Conservation (phyloP, 2,113 vertebrate species). For the Gallinago paraguaiae region DNA sequence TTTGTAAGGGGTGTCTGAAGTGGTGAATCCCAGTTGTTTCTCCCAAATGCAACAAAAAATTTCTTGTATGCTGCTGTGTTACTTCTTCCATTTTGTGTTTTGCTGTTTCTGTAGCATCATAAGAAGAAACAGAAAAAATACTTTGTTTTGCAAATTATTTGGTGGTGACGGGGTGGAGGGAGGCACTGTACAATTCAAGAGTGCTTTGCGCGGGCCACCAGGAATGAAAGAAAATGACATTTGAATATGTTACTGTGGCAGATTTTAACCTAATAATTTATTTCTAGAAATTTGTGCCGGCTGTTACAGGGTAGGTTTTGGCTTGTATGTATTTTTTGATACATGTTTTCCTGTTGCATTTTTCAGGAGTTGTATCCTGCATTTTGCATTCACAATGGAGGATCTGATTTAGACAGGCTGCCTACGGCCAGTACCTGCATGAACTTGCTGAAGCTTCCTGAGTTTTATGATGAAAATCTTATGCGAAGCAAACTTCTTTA, state of each 20-base stretch:
- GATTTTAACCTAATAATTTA: not conserved
- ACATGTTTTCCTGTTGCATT: not conserved
- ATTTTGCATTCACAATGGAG: conserved; percentile 98
- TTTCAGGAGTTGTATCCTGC: conserved; percentile 94
- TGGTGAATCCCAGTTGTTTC: not conserved
- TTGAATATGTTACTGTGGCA: not conserved
- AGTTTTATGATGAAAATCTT: conserved; percentile 90
- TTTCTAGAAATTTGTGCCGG: not conserved
- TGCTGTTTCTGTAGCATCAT: not conserved
- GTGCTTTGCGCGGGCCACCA: not conserved
- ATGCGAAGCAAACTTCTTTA: conserved; percentile 97
- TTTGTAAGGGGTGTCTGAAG: not conserved
- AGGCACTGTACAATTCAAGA: not conserved
- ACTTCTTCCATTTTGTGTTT: not conserved
- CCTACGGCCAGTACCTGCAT: conserved; percentile 99
- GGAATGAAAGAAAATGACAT: not conserved
- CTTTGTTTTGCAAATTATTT: not conserved
- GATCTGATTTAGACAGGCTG: conserved; percentile 90
- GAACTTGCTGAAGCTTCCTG: conserved; percentile 98
- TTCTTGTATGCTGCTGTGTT: not conserved
- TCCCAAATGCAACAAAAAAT: not conserved
- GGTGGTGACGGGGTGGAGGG: not conserved
- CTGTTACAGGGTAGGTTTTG: not conserved
- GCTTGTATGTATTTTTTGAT: not conserved
- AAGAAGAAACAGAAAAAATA: not conserved